Percentiles rank a stretch among this genome's conserved stretches.
Evolutionary conservation across 2,797 vertebrate species (phyloP).

Genomic region (Sciaenops ocellatus): DNA sequence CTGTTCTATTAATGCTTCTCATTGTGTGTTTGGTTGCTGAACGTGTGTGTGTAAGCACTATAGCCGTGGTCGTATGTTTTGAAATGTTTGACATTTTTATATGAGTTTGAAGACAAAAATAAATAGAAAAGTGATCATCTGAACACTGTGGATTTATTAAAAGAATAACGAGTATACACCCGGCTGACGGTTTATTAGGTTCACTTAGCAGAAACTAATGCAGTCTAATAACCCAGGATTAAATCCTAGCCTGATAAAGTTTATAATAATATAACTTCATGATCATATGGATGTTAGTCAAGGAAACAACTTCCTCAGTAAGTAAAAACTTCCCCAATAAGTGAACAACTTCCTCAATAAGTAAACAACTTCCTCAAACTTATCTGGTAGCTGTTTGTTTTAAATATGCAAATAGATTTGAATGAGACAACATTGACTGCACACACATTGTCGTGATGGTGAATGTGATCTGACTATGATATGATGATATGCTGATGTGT

Average conservation of each 20-base stretch:
- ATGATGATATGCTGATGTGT: too few relatives aligned
- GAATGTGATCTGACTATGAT: too few relatives aligned
- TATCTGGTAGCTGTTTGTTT: too few relatives aligned
- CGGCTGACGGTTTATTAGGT: background rate
- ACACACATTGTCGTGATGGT: too few relatives aligned
- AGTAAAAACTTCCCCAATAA: too few relatives aligned
- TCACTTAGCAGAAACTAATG: background rate
- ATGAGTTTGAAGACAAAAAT: background rate
- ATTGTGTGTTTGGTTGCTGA: background rate
- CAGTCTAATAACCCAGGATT: background rate
- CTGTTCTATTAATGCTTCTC: background rate
- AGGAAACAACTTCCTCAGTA: too few relatives aligned
- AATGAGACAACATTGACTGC: too few relatives aligned
- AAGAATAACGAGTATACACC: background rate
- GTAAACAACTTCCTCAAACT: too few relatives aligned
- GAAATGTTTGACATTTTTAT: background rate
- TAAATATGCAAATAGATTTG: too few relatives aligned
- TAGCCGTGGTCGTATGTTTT: background rate
- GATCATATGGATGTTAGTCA: background rate
- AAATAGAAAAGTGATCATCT: background rate
- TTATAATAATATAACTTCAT: background rate
- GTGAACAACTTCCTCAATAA: too few relatives aligned
- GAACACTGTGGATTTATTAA: background rate
- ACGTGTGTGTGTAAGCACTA: background rate
- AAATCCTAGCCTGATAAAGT: background rate